Evolutionary conservation across 2,888 invertebrate genomes (phyloP).

Genomic region (Maniola hyperantus): DNA sequence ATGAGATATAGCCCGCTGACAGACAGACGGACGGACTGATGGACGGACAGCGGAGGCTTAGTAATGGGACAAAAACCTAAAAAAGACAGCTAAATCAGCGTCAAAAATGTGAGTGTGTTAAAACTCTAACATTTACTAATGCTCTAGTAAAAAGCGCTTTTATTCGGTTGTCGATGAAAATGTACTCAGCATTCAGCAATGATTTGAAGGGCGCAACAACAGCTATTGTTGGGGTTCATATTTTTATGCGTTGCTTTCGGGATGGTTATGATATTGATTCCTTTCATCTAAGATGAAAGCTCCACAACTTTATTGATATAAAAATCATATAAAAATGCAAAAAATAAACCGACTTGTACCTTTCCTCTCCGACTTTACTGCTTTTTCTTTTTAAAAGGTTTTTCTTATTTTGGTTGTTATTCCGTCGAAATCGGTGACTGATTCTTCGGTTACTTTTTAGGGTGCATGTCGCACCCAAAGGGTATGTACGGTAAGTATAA

Average conservation of each 20-base stretch:
- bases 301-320: too few species aligned
- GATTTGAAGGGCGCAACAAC: slow-evolving; percentile 31
- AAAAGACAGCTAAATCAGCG: too few species aligned
- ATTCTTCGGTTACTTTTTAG: too few species aligned
- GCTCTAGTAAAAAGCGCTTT: slow-evolving; percentile 64
- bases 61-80: too few species aligned
- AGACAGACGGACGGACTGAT: too few species aligned
- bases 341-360: neutral
- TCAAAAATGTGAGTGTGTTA: slow-evolving; percentile 23
- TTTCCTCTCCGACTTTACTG: neutral
- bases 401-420: too few species aligned
- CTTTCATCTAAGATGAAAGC: slow-evolving; percentile 11
- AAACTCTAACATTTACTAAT: slow-evolving; percentile 67
- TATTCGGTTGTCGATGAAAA: slow-evolving; percentile 60
- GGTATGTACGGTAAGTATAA: too few species aligned
- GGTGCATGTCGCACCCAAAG: too few species aligned
- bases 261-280: slow-evolving; percentile 28
- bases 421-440: too few species aligned
- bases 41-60: too few species aligned
- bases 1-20: too few species aligned
- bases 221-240: slow-evolving; percentile 34
- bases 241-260: slow-evolving; percentile 28
- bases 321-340: neutral
- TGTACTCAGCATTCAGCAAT: slow-evolving; percentile 43
- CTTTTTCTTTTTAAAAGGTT: neutral